Base-by-base conservation (phyloP, 2,888 invertebrate genomes). In the Euzetes globulus region DNA sequence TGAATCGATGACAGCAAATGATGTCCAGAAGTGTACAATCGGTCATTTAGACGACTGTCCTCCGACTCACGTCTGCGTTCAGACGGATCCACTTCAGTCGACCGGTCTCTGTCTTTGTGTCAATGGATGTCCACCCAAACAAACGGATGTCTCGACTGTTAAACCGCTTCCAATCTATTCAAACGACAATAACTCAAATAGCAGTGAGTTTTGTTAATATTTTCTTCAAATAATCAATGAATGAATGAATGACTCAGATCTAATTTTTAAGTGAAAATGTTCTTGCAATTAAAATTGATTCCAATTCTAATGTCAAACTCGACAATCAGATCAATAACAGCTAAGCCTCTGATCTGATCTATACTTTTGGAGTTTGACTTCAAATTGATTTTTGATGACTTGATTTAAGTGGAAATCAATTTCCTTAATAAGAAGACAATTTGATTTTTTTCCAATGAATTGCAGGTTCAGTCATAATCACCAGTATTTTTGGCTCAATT, bases 111-210 rank as follows among this genome's bases (percentile, higher is more conserved):
- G 29, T 29, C 6, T 27, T 9, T 63, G 63, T 63, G 55, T n/a
- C 22, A n/a, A 3, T 19, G 9, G 15, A 5, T 13, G 25, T 29
- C 6, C 9, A 25, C 4, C 7, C 9, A 33, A 63, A 7, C 9
- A n/a, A 22, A 33, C 25, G 2, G 33, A 29, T 29, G 63, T 11
- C 11, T 22, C 63, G 17, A 29, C 29, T 29, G 33, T 63, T 6
- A 29, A 63, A 63, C 29, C 63, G 13, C 63, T 63, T 63, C 63
- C 63, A 19, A 63, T 63, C 6, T 63, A 63, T 63, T 63, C 63
- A n/a, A 29, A 17, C 29, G 63, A 63, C 17, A n/a, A 63, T n/a
- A 63, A 63, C 17, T 22, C 58, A 7, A 33, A 63, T 63, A 27
- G n/a, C 13, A 25, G 63, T 63, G 15, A 29, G 63, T 63, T 63